Evolutionary conservation across 2,797 vertebrate genomes (phyloP).

Genomic region (Coilia nasus): DNA sequence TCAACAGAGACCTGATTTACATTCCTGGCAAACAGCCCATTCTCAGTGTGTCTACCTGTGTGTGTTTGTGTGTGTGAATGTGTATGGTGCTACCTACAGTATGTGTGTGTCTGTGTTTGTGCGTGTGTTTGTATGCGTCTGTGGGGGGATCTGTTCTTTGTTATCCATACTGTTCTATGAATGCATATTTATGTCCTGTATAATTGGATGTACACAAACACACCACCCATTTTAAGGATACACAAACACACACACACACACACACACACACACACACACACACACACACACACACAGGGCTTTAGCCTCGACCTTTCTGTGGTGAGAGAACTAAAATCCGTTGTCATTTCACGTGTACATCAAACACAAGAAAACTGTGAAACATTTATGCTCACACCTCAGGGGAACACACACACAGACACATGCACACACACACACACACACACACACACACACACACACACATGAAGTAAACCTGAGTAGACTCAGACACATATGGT

Average conservation of each 20-base stretch:
- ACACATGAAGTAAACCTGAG: neutral
- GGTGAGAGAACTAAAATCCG: neutral
- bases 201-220: neutral
- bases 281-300: neutral
- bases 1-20: neutral
- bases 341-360: neutral
- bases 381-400: neutral
- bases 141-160: too few species aligned
- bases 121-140: neutral
- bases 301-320: neutral
- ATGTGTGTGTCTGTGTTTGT: neutral
- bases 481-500: neutral
- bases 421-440: constrained; percentile 2
- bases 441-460: neutral
- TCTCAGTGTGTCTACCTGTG: neutral
- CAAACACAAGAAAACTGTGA: neutral
- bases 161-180: too few species aligned
- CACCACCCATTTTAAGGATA: neutral
- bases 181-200: too few species aligned
- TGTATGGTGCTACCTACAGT: neutral
- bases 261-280: neutral
- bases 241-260: neutral
- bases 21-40: neutral
- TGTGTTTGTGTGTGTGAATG: neutral
- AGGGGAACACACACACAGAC: neutral